Percentiles rank a stretch among this genome's conserved stretches.
phyloP scores from a whole-genome alignment of 2,113 vertebrate genomes.

The Stomatorhinus ivindoensis region DNA sequence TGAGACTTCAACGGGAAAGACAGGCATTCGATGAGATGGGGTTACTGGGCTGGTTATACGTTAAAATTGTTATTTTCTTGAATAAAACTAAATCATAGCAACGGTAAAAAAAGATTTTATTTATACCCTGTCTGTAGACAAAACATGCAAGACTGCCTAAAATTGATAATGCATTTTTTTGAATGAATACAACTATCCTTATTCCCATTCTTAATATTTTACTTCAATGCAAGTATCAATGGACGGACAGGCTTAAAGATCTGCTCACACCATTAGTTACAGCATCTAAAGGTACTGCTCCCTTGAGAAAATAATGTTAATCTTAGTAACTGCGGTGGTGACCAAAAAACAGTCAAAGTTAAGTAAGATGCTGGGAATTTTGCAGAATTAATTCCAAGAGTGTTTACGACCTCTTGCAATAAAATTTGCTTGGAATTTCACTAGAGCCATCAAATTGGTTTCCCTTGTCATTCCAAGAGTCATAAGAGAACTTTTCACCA shows the following conservation, averaged over 20 bases:
- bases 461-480: neutral
- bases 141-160: neutral
- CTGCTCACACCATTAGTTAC: neutral
- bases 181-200: neutral
- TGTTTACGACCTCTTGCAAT: neutral
- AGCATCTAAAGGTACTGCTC: neutral
- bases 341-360: neutral
- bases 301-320: neutral
- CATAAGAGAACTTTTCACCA: neutral
- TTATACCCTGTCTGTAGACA: neutral
- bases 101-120: neutral
- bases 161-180: neutral
- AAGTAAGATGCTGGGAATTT: neutral
- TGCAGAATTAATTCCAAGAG: neutral
- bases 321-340: neutral
- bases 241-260: neutral
- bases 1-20: constrained; percentile 12
- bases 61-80: neutral
- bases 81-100: neutral
- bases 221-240: neutral
- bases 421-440: neutral
- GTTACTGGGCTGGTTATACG: neutral
- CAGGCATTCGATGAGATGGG: neutral
- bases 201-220: neutral
- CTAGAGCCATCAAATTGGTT: neutral